Evolutionary conservation across 2,888 invertebrate genomes (phyloP), one percentile per base, ranked within the genome.

Genomic region (Neria commutata): DNA sequence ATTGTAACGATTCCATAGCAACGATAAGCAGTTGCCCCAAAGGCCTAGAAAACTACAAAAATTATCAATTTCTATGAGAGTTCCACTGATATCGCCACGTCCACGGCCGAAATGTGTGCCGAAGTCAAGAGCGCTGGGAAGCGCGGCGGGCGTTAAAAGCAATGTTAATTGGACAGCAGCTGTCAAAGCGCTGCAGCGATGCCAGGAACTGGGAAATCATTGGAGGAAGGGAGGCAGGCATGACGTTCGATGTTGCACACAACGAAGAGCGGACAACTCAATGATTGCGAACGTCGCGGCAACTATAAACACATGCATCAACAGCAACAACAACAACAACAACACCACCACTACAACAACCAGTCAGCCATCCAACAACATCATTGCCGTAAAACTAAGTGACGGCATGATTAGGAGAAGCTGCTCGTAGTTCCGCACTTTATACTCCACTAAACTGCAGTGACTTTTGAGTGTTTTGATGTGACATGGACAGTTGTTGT

Each of bases 151-250:
- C 60, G 63, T 66, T 68, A 70, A 72, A 73, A 66, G 72, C 67
- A 67, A 70, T 73, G 73, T 70, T 72, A 71, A 71, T 71, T 71
- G 71, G 72, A 68, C 65, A 71, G 60, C 66, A 37, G 37, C 37
- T 37, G 37, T 37, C 37, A 37, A 25, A 14, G 40, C 40, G 11
- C 65, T 71, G 60, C 52, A n/a, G n/a, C n/a, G 55, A 61, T 62
- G 62, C 56, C 64, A 56, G 47, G 58, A 56, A 33, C 42, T 11
- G 24, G 17, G 29, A n/a, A n/a, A n/a, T n/a, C 37, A 37, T 37
- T 29, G 37, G 37, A n/a, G 14, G 11, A 29, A 29, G 6, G 29
- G 11, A 8, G 29, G 29, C 29, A 29, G 29, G 29, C 37, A 37
- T 37, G 37, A n/a, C 37, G 29, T 29, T 5, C n/a, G n/a, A n/a